These are phyloP conservation scores for Trichoplusia ni DNA, from an alignment of 1,140 invertebrate genomes.

Conservation along the genomic window DNA sequence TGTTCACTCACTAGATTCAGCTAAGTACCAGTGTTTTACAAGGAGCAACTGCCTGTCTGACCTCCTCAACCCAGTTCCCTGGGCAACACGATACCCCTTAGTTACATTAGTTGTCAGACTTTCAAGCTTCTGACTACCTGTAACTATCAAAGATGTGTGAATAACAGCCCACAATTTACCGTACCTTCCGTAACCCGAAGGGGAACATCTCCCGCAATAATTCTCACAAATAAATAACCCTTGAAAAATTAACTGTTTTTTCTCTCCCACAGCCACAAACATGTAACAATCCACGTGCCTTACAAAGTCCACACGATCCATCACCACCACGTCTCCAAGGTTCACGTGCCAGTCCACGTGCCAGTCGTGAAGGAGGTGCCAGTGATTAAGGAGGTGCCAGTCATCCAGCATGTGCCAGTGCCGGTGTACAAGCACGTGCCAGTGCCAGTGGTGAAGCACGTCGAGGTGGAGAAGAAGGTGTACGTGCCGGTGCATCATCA, in stretches of 20 bases:
- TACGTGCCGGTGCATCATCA: conserved; percentile 64
- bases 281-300: conserved; percentile 83
- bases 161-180: too few species aligned
- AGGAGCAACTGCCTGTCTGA: too few species aligned
- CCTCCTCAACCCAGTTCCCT: too few species aligned
- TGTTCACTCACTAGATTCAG: too few species aligned
- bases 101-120: neutral
- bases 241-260: too few species aligned
- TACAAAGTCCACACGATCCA: conserved; percentile 85
- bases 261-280: conserved; percentile 73
- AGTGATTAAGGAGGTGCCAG: conserved; percentile 70
- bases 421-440: conserved; percentile 67
- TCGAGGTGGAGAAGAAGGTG: conserved; percentile 72
- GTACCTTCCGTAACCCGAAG: too few species aligned
- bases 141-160: too few species aligned
- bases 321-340: conserved; percentile 84
- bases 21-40: too few species aligned
- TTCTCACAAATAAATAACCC: too few species aligned
- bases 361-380: conserved; percentile 74
- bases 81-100: too few species aligned
- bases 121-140: neutral
- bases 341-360: conserved; percentile 80
- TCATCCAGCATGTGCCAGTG: conserved; percentile 68
- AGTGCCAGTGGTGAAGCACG: conserved; percentile 72
- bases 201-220: too few species aligned